A percentile compares a stretch with the other conserved stretches of the same genome.
Conservation (phyloP, 2,113 vertebrate species). For the Tragelaphus buxtoni region DNA sequence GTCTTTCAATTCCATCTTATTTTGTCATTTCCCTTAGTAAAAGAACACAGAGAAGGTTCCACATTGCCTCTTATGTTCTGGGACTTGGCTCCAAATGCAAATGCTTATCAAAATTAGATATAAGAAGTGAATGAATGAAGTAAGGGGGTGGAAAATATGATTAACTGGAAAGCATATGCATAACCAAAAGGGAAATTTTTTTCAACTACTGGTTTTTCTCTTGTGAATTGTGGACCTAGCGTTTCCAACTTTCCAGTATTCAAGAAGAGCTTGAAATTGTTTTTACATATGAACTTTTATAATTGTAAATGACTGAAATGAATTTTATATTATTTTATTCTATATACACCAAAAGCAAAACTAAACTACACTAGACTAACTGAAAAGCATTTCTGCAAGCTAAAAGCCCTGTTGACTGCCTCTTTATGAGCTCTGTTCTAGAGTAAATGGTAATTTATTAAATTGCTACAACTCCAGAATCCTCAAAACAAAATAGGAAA, state of each 20-base stretch:
- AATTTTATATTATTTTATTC: background rate
- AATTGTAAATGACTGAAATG: background rate
- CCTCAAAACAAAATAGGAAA: background rate
- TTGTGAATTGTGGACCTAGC: background rate
- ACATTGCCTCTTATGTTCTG: background rate
- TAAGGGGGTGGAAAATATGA: too few species aligned
- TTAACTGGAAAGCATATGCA: background rate
- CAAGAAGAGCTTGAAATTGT: background rate
- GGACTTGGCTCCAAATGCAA: background rate
- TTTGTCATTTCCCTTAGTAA: background rate
- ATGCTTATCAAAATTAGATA: background rate
- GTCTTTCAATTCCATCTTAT: background rate
- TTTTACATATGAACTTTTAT: background rate
- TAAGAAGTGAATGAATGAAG: background rate
- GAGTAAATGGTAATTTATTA: background rate
- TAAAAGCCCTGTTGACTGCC: background rate
- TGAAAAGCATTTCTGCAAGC: background rate
- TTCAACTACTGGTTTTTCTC: background rate
- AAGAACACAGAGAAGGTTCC: background rate
- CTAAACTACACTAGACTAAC: too few species aligned
- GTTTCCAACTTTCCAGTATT: background rate
- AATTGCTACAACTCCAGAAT: background rate
- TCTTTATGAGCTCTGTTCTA: background rate
- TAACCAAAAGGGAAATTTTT: background rate
- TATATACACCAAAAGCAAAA: background rate